Evolutionary conservation across 1,140 invertebrate species (phyloP), one percentile per base, ranked within the genome.

Genomic region (silkworm (Bombyx mori)): DNA sequence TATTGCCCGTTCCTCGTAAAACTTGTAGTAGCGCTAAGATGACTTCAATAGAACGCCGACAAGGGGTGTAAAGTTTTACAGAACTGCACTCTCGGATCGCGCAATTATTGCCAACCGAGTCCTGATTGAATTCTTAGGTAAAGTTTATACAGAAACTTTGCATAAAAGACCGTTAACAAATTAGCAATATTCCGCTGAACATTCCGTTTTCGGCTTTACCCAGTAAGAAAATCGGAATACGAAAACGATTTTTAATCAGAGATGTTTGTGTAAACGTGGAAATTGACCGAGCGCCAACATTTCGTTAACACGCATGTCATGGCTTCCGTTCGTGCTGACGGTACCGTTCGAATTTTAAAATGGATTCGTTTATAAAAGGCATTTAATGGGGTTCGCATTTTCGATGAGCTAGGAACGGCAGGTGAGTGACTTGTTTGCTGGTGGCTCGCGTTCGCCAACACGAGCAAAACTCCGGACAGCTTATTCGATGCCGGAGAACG

Each of bases 381-480:
- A 82, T 83, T 79, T 80, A 77, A 70, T 74, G 71, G 74, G 72
- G 73, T 75, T 77, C 79, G 78, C 74, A 83, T 86, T 82, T 82
- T 81, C 79, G 75, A 86, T 83, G 81, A 82, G 81, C 73, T 70
- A 74, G 78, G 71, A 69, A 66, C 71, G 78, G 72, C 77, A 79
- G 75, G 79, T 85, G 83, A 86, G 79, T 86, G 83, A 86, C 79
- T 86, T 86, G 83, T 86, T 86, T 85, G 82, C 74, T 68, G 67
- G 76, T 73, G 69, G 74, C 69, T 63, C 71, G 66, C 60, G 63
- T 62, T 62, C 51, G 64, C 59, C 73, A 82, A 74, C 68, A 75
- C 74, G 76, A 84, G 77, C 76, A 82, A 83, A 84, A 83, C 73
- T 69, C 72, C 63, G 71, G 73, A 77, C 81, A 79, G 82, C 75